These are phyloP conservation scores for Silvanus unidentatus DNA, from an alignment of 2,888 invertebrate genomes.

Conservation along the genomic window DNA sequence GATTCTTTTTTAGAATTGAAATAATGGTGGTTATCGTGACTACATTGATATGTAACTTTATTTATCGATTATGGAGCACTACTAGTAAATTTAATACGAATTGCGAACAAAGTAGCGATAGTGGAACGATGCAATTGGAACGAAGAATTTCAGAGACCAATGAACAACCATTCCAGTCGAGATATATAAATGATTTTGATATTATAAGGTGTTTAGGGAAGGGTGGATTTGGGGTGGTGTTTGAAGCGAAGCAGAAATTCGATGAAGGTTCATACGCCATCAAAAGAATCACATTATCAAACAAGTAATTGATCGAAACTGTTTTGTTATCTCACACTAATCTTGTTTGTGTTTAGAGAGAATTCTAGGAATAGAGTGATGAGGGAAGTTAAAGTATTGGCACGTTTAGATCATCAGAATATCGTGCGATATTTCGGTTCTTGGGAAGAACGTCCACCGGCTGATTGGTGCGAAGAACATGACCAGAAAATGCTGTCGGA, in stretches of 20 bases:
- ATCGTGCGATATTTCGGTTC: constrained; percentile 95
- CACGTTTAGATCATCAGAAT: constrained; percentile 89
- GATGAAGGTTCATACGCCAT: constrained; percentile 94
- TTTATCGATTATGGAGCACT: constrained; percentile 50
- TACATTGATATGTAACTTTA: constrained; percentile 9
- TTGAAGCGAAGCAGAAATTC: constrained; percentile 87
- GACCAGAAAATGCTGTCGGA: constrained; percentile 57
- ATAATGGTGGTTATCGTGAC: neutral
- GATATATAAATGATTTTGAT: constrained; percentile 82
- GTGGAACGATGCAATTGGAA: neutral
- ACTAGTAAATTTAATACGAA: constrained; percentile 64
- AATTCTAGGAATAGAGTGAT: constrained; percentile 81
- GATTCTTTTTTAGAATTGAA: no score
- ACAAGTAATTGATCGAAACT: constrained; percentile 48
- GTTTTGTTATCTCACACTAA: no score
- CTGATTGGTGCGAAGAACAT: constrained; percentile 76
- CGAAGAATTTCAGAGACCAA: constrained; percentile 12
- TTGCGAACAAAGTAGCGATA: constrained; percentile 60
- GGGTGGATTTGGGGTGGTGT: constrained; percentile 96
- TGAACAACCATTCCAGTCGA: constrained; percentile 46
- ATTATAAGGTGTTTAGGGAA: constrained; percentile 73
- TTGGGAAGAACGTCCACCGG: constrained; percentile 91
- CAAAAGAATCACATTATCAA: constrained; percentile 85
- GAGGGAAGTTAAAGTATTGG: constrained; percentile 91
- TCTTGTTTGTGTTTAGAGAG: constrained; percentile 49